phyloP scores from a whole-genome alignment of 2,113 vertebrate species.

The Anser cygnoides region DNA sequence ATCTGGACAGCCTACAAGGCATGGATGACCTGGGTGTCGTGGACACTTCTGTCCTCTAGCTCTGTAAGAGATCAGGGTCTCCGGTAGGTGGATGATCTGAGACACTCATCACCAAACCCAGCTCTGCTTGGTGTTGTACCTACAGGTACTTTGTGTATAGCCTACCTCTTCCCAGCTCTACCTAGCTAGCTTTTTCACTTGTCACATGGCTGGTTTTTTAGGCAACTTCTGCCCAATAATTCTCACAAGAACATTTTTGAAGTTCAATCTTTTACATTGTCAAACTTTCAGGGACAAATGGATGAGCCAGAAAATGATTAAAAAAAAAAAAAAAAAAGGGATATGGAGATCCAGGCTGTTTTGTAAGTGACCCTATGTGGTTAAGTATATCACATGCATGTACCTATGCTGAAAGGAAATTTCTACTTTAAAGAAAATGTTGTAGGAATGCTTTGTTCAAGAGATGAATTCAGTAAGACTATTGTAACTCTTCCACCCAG shows the following conservation, averaged over 20 bases:
- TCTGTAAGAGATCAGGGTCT: not conserved
- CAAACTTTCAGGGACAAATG: not conserved
- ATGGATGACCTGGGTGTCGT: not conserved
- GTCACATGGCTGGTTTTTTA: not conserved
- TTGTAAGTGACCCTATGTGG: constrained; percentile 2
- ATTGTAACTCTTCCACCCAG: not conserved
- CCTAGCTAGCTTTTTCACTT: not conserved
- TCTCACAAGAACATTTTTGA: not conserved
- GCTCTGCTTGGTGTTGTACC: not conserved
- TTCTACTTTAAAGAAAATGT: not conserved
- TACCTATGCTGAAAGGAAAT: not conserved
- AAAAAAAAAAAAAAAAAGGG: not conserved
- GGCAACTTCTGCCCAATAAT: not conserved
- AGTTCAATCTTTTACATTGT: not conserved
- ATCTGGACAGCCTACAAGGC: not conserved
- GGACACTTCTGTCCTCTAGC: not conserved
- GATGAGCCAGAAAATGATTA: constrained; percentile 15
- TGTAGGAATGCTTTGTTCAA: not conserved
- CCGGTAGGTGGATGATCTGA: not conserved
- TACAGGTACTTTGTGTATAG: not conserved
- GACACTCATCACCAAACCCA: not conserved
- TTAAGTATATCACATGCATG: not conserved
- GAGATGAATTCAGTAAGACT: not conserved
- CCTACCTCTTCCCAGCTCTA: constrained; percentile 23
- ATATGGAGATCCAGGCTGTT: not conserved